These are phyloP conservation scores for Sebastes baramenuke DNA, from an alignment of 2,797 vertebrate genomes.

Conservation along the genomic window DNA sequence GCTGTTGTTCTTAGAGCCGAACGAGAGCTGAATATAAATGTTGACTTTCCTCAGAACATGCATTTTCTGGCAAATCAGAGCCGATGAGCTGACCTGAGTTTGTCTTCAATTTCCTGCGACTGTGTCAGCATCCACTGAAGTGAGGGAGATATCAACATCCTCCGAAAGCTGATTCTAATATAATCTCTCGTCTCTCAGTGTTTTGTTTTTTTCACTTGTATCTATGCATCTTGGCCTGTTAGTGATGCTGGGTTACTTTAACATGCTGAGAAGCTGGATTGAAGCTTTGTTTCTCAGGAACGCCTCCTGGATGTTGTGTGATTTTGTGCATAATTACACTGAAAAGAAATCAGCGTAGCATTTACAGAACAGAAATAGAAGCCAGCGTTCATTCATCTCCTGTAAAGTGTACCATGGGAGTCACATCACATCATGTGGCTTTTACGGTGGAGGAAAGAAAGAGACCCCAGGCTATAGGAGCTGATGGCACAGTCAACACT, in stretches of 20 bases:
- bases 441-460: conserved; percentile 6
- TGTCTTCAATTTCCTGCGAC: conserved; percentile 40
- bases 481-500: conserved; percentile 35
- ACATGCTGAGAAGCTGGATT: not conserved
- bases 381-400: not conserved
- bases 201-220: not conserved
- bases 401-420: not conserved
- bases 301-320: not conserved
- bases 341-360: not conserved
- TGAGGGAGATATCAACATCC: not conserved
- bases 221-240: conserved; percentile 26
- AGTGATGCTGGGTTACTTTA: conserved; percentile 13
- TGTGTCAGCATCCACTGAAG: conserved; percentile 29
- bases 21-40: conserved; percentile 51
- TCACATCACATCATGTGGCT: conserved; percentile 11
- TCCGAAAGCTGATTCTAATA: not conserved
- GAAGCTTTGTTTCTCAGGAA: not conserved
- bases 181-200: not conserved
- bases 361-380: not conserved
- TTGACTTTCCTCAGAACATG: conserved; percentile 24
- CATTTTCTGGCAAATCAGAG: conserved; percentile 26
- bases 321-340: not conserved
- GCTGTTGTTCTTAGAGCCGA: conserved; percentile 28
- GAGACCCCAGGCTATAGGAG: conserved; percentile 12
- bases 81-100: conserved; percentile 14